Conservation (phyloP, 2,888 invertebrate species). For the Nymphalis polychloros region DNA sequence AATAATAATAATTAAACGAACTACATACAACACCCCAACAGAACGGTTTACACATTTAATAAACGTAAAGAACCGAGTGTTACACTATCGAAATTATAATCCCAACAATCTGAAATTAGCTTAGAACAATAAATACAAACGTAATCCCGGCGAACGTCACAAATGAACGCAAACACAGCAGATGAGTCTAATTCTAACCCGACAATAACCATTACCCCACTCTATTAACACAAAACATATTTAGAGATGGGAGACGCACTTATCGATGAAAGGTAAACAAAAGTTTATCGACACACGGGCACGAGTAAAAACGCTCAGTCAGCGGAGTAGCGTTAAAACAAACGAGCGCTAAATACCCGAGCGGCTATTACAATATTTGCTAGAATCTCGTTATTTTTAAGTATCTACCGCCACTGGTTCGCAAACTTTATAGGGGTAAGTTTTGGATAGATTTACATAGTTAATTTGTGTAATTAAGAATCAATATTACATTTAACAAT, state of each 20-base stretch:
- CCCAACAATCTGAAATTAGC: slow-evolving; percentile 29
- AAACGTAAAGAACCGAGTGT: slow-evolving; percentile 23
- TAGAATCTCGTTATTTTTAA: slow-evolving; percentile 81
- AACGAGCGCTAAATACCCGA: slow-evolving; percentile 49
- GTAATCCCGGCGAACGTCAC: slow-evolving; percentile 35
- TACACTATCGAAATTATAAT: slow-evolving; percentile 1
- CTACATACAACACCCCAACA: not conserved
- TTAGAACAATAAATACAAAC: slow-evolving; percentile 30
- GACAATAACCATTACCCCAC: slow-evolving; percentile 56
- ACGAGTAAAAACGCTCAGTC: slow-evolving; percentile 50
- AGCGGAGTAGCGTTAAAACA: slow-evolving; percentile 71
- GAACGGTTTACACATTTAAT: slow-evolving; percentile 20
- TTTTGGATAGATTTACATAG: not conserved
- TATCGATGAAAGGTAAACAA: slow-evolving; percentile 68
- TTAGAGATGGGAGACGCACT: slow-evolving; percentile 59
- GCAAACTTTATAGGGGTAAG: slow-evolving; percentile 51
- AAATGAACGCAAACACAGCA: slow-evolving; percentile 30
- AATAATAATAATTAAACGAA: no score
- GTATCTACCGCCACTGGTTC: slow-evolving; percentile 66
- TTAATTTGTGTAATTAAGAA: no score
- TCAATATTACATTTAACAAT: no score
- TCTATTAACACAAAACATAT: slow-evolving; percentile 66
- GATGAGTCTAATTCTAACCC: slow-evolving; percentile 46
- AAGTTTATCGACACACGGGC: slow-evolving; percentile 51
- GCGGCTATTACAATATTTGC: slow-evolving; percentile 78